Evolutionary conservation across 2,888 invertebrate genomes (phyloP).

Genomic region (Aphidoletes aphidimyza): DNA sequence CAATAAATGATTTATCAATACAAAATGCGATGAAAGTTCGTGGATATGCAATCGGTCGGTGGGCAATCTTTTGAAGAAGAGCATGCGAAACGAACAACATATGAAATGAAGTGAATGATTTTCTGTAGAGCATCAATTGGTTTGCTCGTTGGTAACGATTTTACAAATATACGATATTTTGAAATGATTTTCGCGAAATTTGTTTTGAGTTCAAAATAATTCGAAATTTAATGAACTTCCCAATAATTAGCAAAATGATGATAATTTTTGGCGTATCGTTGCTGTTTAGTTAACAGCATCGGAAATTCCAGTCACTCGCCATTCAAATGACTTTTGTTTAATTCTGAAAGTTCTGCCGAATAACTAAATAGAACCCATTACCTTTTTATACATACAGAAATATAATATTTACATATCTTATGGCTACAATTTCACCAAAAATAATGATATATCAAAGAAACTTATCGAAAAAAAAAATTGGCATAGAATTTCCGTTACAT

Average conservation of each 20-base stretch:
- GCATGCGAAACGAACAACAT: neutral
- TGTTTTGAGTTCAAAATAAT: neutral
- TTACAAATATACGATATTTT: too few species aligned
- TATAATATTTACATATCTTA: slow-evolving; percentile 19
- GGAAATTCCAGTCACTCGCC: neutral
- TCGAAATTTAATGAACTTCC: neutral
- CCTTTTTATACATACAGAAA: slow-evolving; percentile 1
- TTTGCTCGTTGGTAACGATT: neutral
- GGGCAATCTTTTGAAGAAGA: neutral
- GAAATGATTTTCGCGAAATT: too few species aligned
- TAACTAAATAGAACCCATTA: slow-evolving; percentile 8
- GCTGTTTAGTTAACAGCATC: neutral
- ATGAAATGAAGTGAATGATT: neutral
- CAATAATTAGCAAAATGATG: neutral
- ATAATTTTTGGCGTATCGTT: neutral
- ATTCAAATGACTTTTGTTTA: slow-evolving; percentile 16
- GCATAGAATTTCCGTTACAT: slow-evolving; percentile 3
- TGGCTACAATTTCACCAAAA: neutral
- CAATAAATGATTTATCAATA: slow-evolving; percentile 37
- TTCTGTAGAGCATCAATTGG: neutral
- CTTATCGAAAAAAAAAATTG: neutral
- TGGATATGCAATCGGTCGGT: neutral
- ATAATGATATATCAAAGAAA: neutral
- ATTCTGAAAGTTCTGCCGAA: neutral
- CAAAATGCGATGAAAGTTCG: neutral